Conservation (phyloP, 2,888 invertebrate species). For the Macaria notata region DNA sequence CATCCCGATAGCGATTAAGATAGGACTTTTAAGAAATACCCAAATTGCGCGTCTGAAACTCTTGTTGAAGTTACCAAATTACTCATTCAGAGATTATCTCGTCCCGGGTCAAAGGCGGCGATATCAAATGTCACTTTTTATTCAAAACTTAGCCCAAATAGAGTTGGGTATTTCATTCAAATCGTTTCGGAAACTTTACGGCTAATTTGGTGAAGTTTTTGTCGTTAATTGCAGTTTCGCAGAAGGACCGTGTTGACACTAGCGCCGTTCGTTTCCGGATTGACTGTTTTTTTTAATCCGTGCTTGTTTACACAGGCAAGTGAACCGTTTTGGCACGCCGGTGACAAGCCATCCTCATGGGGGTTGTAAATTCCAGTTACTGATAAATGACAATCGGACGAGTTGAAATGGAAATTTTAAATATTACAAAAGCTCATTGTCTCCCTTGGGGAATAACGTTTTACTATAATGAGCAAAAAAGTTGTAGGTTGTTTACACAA, state of each 20-base stretch:
- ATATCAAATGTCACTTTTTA: slow-evolving; percentile 13
- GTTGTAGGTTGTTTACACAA: too few species aligned
- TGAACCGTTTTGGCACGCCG: slow-evolving; percentile 54
- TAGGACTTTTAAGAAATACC: too few species aligned
- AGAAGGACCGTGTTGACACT: slow-evolving; percentile 68
- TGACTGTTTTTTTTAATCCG: slow-evolving; percentile 45
- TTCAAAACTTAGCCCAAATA: slow-evolving; percentile 7
- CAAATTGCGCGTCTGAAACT: too few species aligned
- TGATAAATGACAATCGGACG: slow-evolving; percentile 11
- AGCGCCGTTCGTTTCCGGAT: slow-evolving; percentile 60
- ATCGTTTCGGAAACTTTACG: slow-evolving; percentile 31
- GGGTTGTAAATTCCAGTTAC: slow-evolving; percentile 45
- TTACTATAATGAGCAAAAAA: slow-evolving; percentile 9
- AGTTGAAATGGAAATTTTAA: slow-evolving; percentile 13
- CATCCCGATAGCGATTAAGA: too few species aligned
- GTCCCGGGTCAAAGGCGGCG: slow-evolving; percentile 4
- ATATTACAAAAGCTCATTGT: slow-evolving; percentile 7
- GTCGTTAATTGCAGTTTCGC: slow-evolving; percentile 62
- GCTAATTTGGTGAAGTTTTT: slow-evolving; percentile 35
- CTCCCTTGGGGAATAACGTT: background rate
- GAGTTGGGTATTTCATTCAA: slow-evolving; percentile 3
- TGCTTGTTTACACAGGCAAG: slow-evolving; percentile 51
- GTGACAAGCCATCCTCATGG: slow-evolving; percentile 46
- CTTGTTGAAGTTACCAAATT: too few species aligned
- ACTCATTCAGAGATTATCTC: slow-evolving; percentile 9